phyloP scores from a whole-genome alignment of 2,113 vertebrate species.

The pig (Sus scrofa) region T2T-Sscrofa CM000828.6:52720501-52721000 shows the following conservation, averaged over 20 bases:
- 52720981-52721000: slow-evolving; percentile 21
- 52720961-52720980: slow-evolving; percentile 32
- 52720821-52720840: background rate
- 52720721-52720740: slow-evolving; percentile 58
- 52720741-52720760: background rate
- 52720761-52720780: background rate
- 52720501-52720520: too few species aligned
- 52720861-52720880: background rate
- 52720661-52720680: slow-evolving; percentile 17
- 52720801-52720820: background rate
- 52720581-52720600: slow-evolving; percentile 27
- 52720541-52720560: too few species aligned
- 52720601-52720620: background rate
- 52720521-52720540: too few species aligned
- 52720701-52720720: slow-evolving; percentile 33
- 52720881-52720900: background rate
- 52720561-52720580: background rate
- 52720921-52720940: slow-evolving; percentile 43
- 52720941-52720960: slow-evolving; percentile 29
- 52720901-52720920: background rate
- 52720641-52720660: slow-evolving; percentile 26
- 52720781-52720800: background rate
- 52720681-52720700: slow-evolving; percentile 9
- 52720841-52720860: background rate
- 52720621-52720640: background rate